Evolutionary conservation across 2,888 invertebrate genomes (phyloP).

Genomic region (Gnatocerus cornutus): DNA sequence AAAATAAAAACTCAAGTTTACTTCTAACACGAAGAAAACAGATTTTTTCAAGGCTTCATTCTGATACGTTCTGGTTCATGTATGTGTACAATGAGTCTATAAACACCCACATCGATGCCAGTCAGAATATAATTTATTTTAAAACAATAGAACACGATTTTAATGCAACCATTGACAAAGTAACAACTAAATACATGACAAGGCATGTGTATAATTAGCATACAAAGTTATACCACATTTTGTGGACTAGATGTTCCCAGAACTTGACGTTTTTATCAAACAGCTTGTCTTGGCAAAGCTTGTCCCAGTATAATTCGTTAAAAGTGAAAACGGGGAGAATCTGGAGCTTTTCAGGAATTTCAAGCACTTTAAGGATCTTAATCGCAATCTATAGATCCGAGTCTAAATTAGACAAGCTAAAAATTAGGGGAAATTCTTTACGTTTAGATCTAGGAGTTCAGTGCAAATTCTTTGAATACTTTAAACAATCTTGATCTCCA

Average conservation of each 20-base stretch:
- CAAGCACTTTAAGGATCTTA: too few species aligned
- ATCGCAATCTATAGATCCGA: too few species aligned
- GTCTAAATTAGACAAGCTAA: too few species aligned
- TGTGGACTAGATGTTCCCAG: conserved; percentile 38
- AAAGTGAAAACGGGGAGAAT: background rate
- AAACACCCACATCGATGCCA: conserved; percentile 67
- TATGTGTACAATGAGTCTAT: conserved; percentile 67
- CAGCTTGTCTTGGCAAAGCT: background rate
- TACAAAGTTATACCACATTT: conserved; percentile 66
- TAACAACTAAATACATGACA: conserved; percentile 70
- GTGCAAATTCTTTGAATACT: too few species aligned
- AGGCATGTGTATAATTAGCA: conserved; percentile 70
- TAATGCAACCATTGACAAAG: conserved; percentile 69
- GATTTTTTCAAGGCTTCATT: conserved; percentile 43
- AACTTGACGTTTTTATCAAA: conserved; percentile 33
- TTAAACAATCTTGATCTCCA: too few species aligned
- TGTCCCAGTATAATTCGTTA: background rate
- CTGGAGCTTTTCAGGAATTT: too few species aligned
- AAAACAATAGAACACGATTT: conserved; percentile 71
- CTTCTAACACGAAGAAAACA: background rate
- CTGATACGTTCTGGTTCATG: conserved; percentile 60
- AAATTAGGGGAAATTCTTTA: too few species aligned
- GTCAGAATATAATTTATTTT: conserved; percentile 70
- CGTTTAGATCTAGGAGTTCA: too few species aligned
- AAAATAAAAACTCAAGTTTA: conserved; percentile 4